A percentile compares a stretch with the other conserved stretches of the same genome.
Evolutionary conservation across 1,140 invertebrate species (phyloP).

Genomic region (Drosophila fuyamai): DNA sequence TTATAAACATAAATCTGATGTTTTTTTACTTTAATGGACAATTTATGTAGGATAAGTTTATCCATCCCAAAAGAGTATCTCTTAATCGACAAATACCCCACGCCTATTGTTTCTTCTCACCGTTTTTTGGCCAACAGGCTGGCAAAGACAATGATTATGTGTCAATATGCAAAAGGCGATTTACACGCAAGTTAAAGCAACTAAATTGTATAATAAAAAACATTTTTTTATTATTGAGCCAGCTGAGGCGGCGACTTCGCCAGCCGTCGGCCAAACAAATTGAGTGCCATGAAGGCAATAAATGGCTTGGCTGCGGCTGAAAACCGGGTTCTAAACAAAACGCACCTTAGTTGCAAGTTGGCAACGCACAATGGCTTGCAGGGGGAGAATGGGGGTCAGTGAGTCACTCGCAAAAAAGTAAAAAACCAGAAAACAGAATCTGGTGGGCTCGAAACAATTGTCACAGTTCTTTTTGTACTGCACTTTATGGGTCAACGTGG

Average conservation of each 20-base stretch:
- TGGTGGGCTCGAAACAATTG: slow-evolving; percentile 58
- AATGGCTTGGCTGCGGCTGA: slow-evolving; percentile 48
- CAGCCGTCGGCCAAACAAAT: slow-evolving; percentile 78
- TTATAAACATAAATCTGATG: no score
- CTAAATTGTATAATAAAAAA: slow-evolving; percentile 83
- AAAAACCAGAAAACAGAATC: slow-evolving; percentile 10
- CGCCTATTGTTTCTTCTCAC: slow-evolving; percentile 37
- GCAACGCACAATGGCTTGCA: slow-evolving; percentile 69
- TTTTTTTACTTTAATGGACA: no score
- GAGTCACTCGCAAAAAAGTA: slow-evolving; percentile 54
- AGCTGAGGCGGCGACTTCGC: slow-evolving; percentile 36
- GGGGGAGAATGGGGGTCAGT: slow-evolving; percentile 42
- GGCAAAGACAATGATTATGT: slow-evolving; percentile 79
- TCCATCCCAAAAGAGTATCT: slow-evolving; percentile 15
- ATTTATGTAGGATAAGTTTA: no score
- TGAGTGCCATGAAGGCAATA: slow-evolving; percentile 82
- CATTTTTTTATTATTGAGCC: slow-evolving; percentile 81
- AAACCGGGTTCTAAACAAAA: slow-evolving; percentile 69
- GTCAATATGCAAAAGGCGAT: slow-evolving; percentile 82
- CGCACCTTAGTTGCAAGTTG: slow-evolving; percentile 68
- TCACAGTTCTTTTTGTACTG: slow-evolving; percentile 41
- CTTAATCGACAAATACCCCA: neutral
- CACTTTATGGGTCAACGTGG: slow-evolving; percentile 77
- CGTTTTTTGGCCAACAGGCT: slow-evolving; percentile 33
- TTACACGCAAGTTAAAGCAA: slow-evolving; percentile 82